Evolutionary conservation across 2,113 vertebrate species (phyloP).

Genomic region (Dipodomys merriami): DNA sequence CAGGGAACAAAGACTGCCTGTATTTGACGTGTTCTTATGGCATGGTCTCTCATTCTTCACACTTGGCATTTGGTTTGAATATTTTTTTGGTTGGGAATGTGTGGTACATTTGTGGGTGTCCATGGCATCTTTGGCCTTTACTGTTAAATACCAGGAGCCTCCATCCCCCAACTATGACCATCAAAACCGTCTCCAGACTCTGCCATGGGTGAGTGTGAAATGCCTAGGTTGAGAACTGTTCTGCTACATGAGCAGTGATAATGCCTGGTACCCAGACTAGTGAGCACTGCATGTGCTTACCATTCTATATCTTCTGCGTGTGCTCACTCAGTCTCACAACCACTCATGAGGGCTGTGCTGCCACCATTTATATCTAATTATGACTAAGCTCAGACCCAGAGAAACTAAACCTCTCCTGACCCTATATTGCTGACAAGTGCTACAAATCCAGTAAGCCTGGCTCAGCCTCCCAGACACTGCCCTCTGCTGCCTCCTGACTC

Average conservation of each 20-base stretch:
- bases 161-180: neutral
- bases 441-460: neutral
- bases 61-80: neutral
- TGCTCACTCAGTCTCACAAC: too few relatives aligned
- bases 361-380: neutral
- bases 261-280: too few relatives aligned
- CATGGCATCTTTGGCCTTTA: neutral
- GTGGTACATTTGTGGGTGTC: neutral
- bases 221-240: neutral
- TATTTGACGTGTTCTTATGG: neutral
- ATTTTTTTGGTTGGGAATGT: neutral
- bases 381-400: neutral
- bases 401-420: neutral
- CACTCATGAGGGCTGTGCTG: fast-evolving
- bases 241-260: fast-evolving
- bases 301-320: neutral
- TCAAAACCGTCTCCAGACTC: neutral
- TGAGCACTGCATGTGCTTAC: too few relatives aligned
- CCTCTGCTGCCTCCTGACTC: neutral
- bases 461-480: fast-evolving
- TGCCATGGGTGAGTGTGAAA: neutral
- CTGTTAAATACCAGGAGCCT: neutral
- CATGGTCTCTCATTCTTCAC: neutral
- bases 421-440: neutral
- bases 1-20: too few relatives aligned